Conservation (phyloP, 2,113 vertebrate genomes). For the Xenopus laevis region DNA sequence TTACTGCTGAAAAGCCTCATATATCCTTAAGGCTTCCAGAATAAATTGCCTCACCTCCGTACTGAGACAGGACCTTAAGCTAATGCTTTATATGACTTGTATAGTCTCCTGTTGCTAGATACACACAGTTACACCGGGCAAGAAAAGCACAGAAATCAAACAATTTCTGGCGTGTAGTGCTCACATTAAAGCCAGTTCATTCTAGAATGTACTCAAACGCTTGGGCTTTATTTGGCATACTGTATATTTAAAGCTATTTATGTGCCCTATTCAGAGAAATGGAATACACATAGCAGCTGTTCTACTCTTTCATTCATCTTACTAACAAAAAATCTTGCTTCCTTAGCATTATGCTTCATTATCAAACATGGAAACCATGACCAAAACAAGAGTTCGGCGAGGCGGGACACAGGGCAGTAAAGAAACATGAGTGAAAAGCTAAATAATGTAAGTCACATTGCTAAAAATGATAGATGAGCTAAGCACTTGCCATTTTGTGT, state of each 20-base stretch:
- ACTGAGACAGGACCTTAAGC: background rate
- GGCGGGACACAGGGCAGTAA: no score
- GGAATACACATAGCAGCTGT: background rate
- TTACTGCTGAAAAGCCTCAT: constrained; percentile 58
- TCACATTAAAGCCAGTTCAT: constrained; percentile 20
- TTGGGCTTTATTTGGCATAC: constrained; percentile 21
- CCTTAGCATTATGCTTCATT: no score
- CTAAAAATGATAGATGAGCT: no score
- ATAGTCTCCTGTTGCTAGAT: constrained; percentile 29
- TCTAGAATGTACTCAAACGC: constrained; percentile 8
- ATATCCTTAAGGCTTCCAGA: constrained; percentile 4
- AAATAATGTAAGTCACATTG: no score
- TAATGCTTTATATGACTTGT: constrained; percentile 28
- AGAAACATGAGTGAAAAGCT: no score
- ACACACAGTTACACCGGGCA: constrained; percentile 18
- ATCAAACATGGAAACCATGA: no score
- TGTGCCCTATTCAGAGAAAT: constrained; percentile 3
- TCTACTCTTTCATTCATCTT: background rate
- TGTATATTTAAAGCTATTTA: constrained; percentile 25
- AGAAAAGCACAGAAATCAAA: constrained; percentile 27
- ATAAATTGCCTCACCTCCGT: constrained; percentile 22
- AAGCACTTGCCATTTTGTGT: no score
- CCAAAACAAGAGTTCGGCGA: no score
- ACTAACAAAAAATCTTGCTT: no score
- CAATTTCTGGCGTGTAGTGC: background rate